Evolutionary conservation across 92 coral and sea anemone genomes (phyloP), one percentile per base, ranked within the genome.

Genomic region (Siderastrea radians): DNA sequence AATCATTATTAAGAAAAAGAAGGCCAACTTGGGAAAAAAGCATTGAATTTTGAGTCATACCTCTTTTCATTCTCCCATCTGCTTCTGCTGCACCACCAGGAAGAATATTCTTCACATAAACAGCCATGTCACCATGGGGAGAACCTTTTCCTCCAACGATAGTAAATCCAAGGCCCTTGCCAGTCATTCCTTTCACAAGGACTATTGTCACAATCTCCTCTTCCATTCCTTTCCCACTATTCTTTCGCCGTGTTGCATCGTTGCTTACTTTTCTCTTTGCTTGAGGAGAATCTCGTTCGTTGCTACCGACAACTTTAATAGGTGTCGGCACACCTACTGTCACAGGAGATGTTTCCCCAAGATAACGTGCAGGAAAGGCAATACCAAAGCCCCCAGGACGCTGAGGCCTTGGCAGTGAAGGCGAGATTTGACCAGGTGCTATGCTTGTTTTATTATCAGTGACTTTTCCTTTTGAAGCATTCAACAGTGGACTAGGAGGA

Each of bases 91-190:
- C 96, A 57, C 99, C 98, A 48, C 95, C 96, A 8, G 96, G 95
- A 38, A 95, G 84, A 76, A 95, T 89, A 49, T 79, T 98, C 91
- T 96, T 94, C 51, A 98, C 93, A 68, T 96, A 89, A 49, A 98
- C 95, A 45, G 97, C 94, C 91, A 98, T 81, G 77, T 95, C 97
- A 15, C 99, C 99, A 77, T 93, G 91, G 2, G 97, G 91, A 16
- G 98, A 96, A 7, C 93, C 98, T 76, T 90, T 91, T 46, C 99
- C 99, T 45, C 99, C 99, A 2, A 98, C 99, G 65, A 98, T 98
- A 47, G 99, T 98, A 71, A 98, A 98, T 17, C 99, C 99, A 71
- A 98, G 95, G 17, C 98, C 96, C 70, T 92, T 98, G 3, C 96
- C 97, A 69, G 91, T 94, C 89, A 95, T 90, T 15, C 99, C 99